Conservation (phyloP, 2,888 invertebrate species). For the Onchidella celtica region DNA sequence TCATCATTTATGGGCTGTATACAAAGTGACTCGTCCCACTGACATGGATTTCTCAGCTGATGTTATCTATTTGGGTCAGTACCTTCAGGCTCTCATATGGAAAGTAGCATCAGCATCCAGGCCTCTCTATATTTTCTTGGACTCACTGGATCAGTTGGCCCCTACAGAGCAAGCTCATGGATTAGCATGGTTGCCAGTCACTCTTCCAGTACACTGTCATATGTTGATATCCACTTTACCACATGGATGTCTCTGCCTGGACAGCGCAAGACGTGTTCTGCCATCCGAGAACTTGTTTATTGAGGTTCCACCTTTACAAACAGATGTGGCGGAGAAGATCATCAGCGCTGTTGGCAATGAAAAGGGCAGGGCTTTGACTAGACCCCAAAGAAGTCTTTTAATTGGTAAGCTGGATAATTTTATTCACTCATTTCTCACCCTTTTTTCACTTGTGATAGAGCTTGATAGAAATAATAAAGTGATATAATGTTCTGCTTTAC, state of each 20-base stretch:
- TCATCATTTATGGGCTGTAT: slow-evolving; percentile 65
- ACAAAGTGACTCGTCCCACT: slow-evolving; percentile 55
- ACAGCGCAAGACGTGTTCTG: slow-evolving; percentile 56
- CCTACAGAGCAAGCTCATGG: slow-evolving; percentile 63
- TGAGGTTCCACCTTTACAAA: slow-evolving; percentile 58
- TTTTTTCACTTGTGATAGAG: not conserved
- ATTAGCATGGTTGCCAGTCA: slow-evolving; percentile 68
- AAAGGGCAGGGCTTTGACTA: slow-evolving; percentile 58
- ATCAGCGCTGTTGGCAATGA: slow-evolving; percentile 55
- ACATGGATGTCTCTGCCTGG: slow-evolving; percentile 57
- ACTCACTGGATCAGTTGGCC: slow-evolving; percentile 71
- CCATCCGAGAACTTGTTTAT: slow-evolving; percentile 57
- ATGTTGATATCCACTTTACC: slow-evolving; percentile 67
- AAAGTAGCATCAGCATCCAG: slow-evolving; percentile 57
- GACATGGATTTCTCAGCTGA: slow-evolving; percentile 64
- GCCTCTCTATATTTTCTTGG: slow-evolving; percentile 70
- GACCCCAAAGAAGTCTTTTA: slow-evolving; percentile 62
- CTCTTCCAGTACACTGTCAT: slow-evolving; percentile 64
- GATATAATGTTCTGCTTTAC: no score
- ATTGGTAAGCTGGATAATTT: slow-evolving; percentile 48
- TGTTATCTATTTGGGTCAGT: slow-evolving; percentile 62
- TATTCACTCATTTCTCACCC: not conserved
- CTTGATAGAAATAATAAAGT: no score
- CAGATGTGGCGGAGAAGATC: slow-evolving; percentile 56
- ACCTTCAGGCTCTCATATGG: slow-evolving; percentile 67